A percentile compares a stretch with the other conserved stretches of the same genome.
phyloP scores from a whole-genome alignment of 2,797 vertebrate species.

The Hippoglossus hippoglossus region DNA sequence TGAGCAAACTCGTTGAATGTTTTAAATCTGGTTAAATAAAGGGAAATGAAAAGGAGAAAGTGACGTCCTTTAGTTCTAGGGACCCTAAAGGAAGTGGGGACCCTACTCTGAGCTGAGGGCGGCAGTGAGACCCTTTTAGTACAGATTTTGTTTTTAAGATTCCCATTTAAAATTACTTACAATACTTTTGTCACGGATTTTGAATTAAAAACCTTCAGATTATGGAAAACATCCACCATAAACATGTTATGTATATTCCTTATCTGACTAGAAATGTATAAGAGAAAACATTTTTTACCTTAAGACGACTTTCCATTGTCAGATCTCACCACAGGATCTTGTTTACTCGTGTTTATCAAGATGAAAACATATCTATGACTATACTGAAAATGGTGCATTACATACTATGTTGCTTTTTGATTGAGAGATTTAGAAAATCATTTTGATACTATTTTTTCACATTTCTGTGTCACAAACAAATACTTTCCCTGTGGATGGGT shows the following conservation, averaged over 20 bases:
- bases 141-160: conserved; percentile 32
- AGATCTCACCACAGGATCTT: conserved; percentile 30
- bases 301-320: conserved; percentile 39
- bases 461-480: conserved; percentile 54
- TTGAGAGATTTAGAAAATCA: conserved; percentile 64
- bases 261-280: conserved; percentile 43
- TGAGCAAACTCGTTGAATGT: neutral
- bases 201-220: conserved; percentile 19
- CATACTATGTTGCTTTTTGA: conserved; percentile 56
- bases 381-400: conserved; percentile 57
- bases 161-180: conserved; percentile 28
- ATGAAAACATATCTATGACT: conserved; percentile 58
- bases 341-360: conserved; percentile 43
- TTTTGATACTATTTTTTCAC: conserved; percentile 78
- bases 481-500: conserved; percentile 53
- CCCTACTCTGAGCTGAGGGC: neutral
- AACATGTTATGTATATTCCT: conserved; percentile 10
- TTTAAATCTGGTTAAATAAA: neutral
- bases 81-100: neutral
- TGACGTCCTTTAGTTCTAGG: neutral
- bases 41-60: neutral
- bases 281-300: conserved; percentile 55
- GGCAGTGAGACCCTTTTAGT: conserved; percentile 5
- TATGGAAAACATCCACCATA: conserved; percentile 28
- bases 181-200: conserved; percentile 13